Evolutionary conservation across 2,113 vertebrate genomes (phyloP).

Genomic region (Empidonax alnorum): DNA sequence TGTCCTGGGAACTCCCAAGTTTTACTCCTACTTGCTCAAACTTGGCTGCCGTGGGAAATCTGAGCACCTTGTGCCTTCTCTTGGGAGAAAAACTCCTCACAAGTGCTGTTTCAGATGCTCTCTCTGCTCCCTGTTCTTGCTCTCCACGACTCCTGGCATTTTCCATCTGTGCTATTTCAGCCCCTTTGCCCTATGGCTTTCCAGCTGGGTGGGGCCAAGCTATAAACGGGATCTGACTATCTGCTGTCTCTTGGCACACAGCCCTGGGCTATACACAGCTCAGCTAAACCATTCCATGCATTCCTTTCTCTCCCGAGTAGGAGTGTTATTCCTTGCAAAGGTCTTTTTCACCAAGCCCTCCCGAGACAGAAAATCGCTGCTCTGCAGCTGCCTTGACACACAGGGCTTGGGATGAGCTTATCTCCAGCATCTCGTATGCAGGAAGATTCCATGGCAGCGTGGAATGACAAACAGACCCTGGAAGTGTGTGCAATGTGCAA

Average conservation of each 20-base stretch:
- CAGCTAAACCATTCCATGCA: neutral
- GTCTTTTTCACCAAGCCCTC: conserved; percentile 6
- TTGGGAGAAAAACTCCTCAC: neutral
- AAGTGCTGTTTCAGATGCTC: neutral
- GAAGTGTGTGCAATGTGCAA: neutral
- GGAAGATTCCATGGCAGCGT: conserved; percentile 21
- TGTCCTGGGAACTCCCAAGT: neutral
- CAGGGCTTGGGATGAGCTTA: conserved; percentile 29
- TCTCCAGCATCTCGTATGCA: neutral
- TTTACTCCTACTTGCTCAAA: neutral
- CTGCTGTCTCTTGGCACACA: neutral
- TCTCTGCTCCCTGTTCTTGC: neutral
- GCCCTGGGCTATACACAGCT: conserved; percentile 24
- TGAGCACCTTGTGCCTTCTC: neutral
- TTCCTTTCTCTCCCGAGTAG: conserved; percentile 6
- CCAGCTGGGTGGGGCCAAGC: neutral
- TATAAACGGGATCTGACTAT: conserved; percentile 31
- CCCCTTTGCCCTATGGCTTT: neutral
- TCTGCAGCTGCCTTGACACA: conserved; percentile 8
- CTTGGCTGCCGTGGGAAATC: neutral
- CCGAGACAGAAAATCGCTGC: neutral
- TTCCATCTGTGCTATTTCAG: conserved; percentile 3
- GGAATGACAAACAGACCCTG: conserved; percentile 14
- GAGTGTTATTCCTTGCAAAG: neutral
- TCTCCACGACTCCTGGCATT: neutral